Evolutionary conservation across 2,888 invertebrate species (phyloP).

Genomic region (Ariolimax columbianus): DNA sequence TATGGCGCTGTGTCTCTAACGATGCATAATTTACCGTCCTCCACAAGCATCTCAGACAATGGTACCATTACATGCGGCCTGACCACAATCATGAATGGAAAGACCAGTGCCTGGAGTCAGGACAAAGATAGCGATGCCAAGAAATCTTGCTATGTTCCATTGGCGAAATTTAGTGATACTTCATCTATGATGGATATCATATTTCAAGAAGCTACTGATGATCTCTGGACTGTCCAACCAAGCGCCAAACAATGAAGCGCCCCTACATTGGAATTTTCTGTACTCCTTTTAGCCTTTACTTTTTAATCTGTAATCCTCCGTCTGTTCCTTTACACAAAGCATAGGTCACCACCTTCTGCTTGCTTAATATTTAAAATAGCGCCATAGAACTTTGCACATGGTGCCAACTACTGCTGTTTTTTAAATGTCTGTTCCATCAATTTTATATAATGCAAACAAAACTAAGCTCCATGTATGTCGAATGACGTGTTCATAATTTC

Average conservation of each 20-base stretch:
- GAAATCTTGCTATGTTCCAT: constrained; percentile 52
- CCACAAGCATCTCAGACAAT: not conserved
- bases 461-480: too few species aligned
- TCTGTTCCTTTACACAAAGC: too few species aligned
- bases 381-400: not conserved
- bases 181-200: constrained; percentile 67
- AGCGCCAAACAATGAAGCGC: not conserved
- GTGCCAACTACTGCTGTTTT: not conserved
- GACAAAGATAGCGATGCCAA: not conserved
- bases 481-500: too few species aligned
- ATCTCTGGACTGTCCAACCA: constrained; percentile 10
- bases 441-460: too few species aligned
- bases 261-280: not conserved
- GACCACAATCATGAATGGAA: not conserved
- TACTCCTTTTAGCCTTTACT: not conserved
- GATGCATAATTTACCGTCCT: constrained; percentile 36
- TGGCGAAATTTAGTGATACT: constrained; percentile 59
- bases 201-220: constrained; percentile 51
- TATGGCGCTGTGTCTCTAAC: constrained; percentile 37
- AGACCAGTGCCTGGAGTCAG: not conserved
- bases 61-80: not conserved
- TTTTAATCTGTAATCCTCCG: not conserved
- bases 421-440: too few species aligned
- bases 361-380: not conserved
- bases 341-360: too few species aligned